Conservation (phyloP, 64 coral and sea anemone species). For the Pocillopora verrucosa region DNA sequence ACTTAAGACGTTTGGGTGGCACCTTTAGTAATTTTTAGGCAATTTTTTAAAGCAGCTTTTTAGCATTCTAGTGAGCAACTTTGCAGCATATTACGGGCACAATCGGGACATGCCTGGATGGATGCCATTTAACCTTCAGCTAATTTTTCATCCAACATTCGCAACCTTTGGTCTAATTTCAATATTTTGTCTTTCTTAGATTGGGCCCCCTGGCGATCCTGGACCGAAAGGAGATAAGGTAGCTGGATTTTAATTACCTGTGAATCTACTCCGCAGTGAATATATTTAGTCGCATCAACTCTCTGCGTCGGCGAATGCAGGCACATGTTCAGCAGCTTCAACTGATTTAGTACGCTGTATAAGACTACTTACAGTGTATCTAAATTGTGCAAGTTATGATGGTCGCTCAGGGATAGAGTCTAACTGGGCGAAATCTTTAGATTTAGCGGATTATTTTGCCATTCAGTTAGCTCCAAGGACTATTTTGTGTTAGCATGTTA, state of each 20-base stretch:
- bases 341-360: background rate
- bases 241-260: background rate
- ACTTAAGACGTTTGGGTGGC: no score
- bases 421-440: background rate
- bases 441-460: background rate
- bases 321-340: background rate
- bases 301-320: background rate
- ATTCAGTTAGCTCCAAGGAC: no score
- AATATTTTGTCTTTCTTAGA: background rate
- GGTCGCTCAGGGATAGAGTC: background rate
- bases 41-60: no score
- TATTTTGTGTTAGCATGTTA: no score
- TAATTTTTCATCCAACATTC: no score
- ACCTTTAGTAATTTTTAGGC: no score
- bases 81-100: background rate
- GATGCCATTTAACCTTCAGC: no score
- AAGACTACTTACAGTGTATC: background rate
- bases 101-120: background rate
- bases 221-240: constrained; percentile 35
- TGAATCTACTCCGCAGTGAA: background rate
- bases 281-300: no score
- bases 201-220: constrained; percentile 24
- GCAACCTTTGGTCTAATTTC: background rate
- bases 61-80: no score
- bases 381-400: background rate